phyloP scores from a whole-genome alignment of 2,797 vertebrate genomes.

The Poeciliopsis turneri region DNA sequence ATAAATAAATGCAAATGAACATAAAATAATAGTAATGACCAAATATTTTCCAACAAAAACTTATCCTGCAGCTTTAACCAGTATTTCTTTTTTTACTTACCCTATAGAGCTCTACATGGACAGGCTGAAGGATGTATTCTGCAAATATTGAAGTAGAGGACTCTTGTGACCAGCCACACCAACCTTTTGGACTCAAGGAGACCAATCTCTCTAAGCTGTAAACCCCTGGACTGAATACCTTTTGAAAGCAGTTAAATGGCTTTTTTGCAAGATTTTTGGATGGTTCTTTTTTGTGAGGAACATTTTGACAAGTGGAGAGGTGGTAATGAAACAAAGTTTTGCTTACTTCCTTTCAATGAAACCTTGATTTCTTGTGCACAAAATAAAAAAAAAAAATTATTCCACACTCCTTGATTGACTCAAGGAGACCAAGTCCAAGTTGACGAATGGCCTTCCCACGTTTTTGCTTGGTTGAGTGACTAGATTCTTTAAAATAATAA shows the following conservation, averaged over 20 bases:
- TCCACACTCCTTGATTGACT: not conserved
- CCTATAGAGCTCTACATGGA: not conserved
- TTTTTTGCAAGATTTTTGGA: not conserved
- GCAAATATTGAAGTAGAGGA: not conserved
- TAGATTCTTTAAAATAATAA: not conserved
- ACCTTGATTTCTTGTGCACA: not conserved
- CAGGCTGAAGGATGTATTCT: not conserved
- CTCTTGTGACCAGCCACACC: not conserved
- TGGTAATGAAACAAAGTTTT: not conserved
- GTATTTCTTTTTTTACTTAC: not conserved
- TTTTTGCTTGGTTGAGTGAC: not conserved
- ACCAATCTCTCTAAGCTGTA: not conserved
- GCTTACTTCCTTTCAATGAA: not conserved
- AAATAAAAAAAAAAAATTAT: not conserved
- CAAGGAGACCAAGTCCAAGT: not conserved
- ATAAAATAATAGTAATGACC: too few relatives aligned
- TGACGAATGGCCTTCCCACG: not conserved
- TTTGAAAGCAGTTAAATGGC: not conserved
- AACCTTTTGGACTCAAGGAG: not conserved
- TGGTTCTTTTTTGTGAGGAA: not conserved
- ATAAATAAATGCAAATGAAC: too few relatives aligned
- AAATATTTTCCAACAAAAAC: too few relatives aligned
- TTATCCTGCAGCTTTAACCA: too few relatives aligned
- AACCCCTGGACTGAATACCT: not conserved
- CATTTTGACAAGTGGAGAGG: not conserved